Evolutionary conservation across 2,888 invertebrate genomes (phyloP).

Genomic region (Rotaria socialis): DNA sequence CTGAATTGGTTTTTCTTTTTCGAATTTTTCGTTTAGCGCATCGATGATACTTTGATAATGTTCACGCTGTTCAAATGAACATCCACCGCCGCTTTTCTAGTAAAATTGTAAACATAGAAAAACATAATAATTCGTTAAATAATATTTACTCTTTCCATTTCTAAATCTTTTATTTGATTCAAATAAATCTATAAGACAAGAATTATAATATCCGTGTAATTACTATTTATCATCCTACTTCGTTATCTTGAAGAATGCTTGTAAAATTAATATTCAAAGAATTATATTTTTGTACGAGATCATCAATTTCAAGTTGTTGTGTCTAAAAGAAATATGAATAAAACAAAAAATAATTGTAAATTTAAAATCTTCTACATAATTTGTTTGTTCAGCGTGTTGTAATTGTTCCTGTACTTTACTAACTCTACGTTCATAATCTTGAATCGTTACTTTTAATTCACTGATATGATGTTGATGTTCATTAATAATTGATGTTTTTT

Average conservation of each 20-base stretch:
- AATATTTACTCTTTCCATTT: not conserved
- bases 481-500: too few species aligned
- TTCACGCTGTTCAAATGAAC: not conserved
- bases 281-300: not conserved
- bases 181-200: not conserved
- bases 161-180: not conserved
- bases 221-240: not conserved
- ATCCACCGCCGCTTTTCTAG: not conserved
- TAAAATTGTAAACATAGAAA: not conserved
- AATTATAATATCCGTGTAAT: not conserved
- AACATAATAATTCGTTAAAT: not conserved
- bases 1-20: not conserved
- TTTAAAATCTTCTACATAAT: not conserved
- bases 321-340: not conserved
- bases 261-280: not conserved
- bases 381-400: not conserved
- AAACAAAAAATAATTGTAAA: too few species aligned
- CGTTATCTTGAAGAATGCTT: not conserved
- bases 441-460: too few species aligned
- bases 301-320: not conserved
- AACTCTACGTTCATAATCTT: not conserved
- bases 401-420: not conserved
- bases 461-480: too few species aligned
- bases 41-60: not conserved
- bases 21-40: not conserved